Evolutionary conservation across 2,797 vertebrate species (phyloP).

Genomic region (Tamandua tetradactyla): DNA sequence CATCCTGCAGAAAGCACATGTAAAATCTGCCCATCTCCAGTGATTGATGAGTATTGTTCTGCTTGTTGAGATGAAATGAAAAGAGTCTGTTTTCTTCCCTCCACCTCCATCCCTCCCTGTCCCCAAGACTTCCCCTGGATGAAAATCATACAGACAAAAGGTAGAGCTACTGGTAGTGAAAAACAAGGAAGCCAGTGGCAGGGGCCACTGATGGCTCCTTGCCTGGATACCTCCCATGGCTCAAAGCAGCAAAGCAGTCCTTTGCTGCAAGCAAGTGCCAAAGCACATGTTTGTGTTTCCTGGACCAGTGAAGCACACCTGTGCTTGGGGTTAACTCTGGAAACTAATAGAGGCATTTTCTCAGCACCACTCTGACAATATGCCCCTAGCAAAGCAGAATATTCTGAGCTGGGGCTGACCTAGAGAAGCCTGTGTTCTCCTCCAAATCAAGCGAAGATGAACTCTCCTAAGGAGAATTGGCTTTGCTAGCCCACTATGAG

Average conservation of each 20-base stretch:
- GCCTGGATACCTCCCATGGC: background rate
- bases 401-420: background rate
- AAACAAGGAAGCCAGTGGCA: background rate
- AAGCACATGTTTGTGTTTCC: background rate
- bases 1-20: background rate
- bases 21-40: conserved; percentile 36
- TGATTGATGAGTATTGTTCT: conserved; percentile 25
- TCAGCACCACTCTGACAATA: background rate
- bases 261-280: background rate
- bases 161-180: background rate
- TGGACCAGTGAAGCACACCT: background rate
- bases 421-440: background rate
- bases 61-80: background rate
- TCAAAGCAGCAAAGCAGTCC: too few relatives aligned
- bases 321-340: conserved; percentile 9
- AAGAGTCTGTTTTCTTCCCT: conserved; percentile 14
- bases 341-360: too few relatives aligned
- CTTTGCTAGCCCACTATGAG: background rate
- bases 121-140: background rate
- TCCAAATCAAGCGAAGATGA: background rate
- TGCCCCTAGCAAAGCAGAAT: background rate
- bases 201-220: background rate
- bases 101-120: too few relatives aligned
- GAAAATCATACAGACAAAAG: background rate
- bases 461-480: background rate